Percentiles rank a stretch among this genome's conserved stretches.
Evolutionary conservation across 35 echinoderm and acorn worm species (phyloP).

Genomic region (Ophiothrix spiculata): DNA sequence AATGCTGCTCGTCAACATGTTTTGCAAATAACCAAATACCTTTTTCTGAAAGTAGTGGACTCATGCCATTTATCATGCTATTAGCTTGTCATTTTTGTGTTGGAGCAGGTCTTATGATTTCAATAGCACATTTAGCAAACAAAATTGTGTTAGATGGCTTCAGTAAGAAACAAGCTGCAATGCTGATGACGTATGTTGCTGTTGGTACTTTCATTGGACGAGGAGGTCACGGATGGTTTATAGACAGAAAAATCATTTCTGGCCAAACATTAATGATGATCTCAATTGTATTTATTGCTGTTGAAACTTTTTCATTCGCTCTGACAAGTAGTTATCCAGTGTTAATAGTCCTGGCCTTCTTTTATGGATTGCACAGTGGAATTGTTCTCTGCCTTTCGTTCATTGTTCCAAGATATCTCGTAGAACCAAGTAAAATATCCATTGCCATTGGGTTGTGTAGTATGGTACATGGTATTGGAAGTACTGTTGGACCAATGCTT

Average conservation of each 20-base stretch:
- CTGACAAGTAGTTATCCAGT: neutral
- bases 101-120: neutral
- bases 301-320: neutral
- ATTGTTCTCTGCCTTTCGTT: neutral
- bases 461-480: too few relatives aligned
- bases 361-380: neutral
- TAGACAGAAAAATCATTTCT: neutral
- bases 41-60: too few relatives aligned
- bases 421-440: neutral
- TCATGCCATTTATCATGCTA: too few relatives aligned
- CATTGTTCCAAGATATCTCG: neutral
- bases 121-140: neutral
- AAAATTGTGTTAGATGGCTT: neutral
- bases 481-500: too few relatives aligned
- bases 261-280: neutral
- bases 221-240: neutral
- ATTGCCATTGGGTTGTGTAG: neutral
- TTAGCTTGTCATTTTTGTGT: neutral
- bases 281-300: neutral
- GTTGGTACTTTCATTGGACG: neutral
- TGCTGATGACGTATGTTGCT: neutral
- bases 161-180: neutral
- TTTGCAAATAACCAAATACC: too few relatives aligned
- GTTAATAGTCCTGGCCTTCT: neutral
- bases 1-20: too few relatives aligned